Conservation (phyloP, 2,113 vertebrate species). For the Rhinopomastus cyanomelas region DNA sequence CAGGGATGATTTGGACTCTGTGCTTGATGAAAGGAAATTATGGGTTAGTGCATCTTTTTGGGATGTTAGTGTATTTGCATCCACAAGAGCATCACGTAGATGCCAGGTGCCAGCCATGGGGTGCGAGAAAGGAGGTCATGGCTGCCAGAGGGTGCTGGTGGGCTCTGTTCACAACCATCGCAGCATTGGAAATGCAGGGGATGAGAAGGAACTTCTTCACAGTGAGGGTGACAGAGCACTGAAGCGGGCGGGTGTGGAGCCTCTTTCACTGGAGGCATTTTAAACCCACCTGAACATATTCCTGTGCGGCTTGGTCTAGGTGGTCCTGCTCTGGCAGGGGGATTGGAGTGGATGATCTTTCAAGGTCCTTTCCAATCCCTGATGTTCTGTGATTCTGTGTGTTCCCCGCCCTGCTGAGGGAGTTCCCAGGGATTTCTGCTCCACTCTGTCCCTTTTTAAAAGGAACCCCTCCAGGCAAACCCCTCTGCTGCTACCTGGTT, state of each 20-base stretch:
- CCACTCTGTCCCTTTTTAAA: background rate
- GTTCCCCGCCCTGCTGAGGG: background rate
- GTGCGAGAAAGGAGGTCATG: background rate
- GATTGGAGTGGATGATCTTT: too few relatives aligned
- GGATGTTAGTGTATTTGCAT: background rate
- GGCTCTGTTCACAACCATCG: rapidly evolving
- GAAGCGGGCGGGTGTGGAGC: too few relatives aligned
- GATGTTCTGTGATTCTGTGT: too few relatives aligned
- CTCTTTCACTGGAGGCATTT: too few relatives aligned
- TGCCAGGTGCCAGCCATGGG: background rate
- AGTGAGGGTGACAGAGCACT: too few relatives aligned
- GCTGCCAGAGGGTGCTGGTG: rapidly evolving
- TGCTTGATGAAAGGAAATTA: background rate
- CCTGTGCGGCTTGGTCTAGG: too few relatives aligned
- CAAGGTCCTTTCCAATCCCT: too few relatives aligned
- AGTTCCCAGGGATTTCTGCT: background rate
- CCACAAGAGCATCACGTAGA: rapidly evolving
- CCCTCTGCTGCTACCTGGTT: background rate
- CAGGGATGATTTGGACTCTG: background rate
- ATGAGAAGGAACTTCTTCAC: too few relatives aligned
- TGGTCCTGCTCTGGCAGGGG: too few relatives aligned
- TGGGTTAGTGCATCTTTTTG: background rate
- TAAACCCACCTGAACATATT: too few relatives aligned
- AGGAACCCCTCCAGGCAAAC: background rate
- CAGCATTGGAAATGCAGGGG: background rate